Percentiles rank a stretch among this genome's conserved stretches.
These are phyloP conservation scores for Acridotheres tristis DNA, from an alignment of 2,797 vertebrate species.

Conservation along the genomic window DNA sequence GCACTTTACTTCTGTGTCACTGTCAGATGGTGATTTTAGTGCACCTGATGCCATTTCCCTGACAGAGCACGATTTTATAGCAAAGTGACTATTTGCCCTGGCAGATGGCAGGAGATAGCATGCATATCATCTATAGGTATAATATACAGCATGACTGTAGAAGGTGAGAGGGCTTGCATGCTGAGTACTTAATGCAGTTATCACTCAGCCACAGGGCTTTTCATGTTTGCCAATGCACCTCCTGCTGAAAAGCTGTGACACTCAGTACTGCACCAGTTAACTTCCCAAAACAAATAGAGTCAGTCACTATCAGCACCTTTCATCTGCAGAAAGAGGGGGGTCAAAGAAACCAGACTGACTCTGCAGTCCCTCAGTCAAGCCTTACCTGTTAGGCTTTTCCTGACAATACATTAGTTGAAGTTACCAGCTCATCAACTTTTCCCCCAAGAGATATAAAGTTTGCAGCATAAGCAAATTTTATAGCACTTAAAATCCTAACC, in stretches of 20 bases:
- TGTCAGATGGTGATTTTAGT: not conserved
- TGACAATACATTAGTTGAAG: not conserved
- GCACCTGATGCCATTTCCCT: not conserved
- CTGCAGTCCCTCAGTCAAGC: not conserved
- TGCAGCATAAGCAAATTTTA: not conserved
- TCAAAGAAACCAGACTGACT: not conserved
- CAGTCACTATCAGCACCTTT: not conserved
- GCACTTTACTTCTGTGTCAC: not conserved
- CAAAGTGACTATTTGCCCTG: not conserved
- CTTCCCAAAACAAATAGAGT: not conserved
- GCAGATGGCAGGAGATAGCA: not conserved
- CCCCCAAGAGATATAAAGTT: not conserved
- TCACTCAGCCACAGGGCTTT: not conserved
- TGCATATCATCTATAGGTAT: not conserved
- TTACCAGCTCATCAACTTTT: not conserved
- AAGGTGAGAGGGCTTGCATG: not conserved
- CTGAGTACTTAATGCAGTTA: not conserved
- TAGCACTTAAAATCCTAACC: not conserved
- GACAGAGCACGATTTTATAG: not conserved
- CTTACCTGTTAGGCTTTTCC: constrained; percentile 2
- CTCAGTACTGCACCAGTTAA: not conserved
- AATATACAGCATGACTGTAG: not conserved
- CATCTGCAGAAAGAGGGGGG: not conserved
- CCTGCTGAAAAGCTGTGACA: not conserved
- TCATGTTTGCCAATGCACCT: not conserved